A percentile compares a stretch with the other conserved stretches of the same genome.
Conservation (phyloP, 1,140 invertebrate genomes). For the Matsumurasca onukii region DNA sequence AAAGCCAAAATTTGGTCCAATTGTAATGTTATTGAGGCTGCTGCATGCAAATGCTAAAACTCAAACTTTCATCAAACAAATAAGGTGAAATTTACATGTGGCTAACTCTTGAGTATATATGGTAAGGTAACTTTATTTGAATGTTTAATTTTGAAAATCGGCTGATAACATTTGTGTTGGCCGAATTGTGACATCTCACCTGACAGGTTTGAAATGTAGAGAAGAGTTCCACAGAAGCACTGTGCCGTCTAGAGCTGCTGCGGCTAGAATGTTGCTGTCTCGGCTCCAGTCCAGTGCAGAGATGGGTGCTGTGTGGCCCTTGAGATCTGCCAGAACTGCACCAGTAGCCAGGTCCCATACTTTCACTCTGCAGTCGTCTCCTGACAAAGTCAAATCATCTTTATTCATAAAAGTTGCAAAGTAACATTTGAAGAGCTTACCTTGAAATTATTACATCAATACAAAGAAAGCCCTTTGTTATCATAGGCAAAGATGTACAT, state of each 20-base stretch:
- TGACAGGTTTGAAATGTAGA: slow-evolving; percentile 36
- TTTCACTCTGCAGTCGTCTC: slow-evolving; percentile 63
- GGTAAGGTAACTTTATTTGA: too few species aligned
- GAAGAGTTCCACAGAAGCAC: slow-evolving; percentile 60
- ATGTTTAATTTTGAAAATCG: too few species aligned
- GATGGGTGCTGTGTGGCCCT: slow-evolving; percentile 60
- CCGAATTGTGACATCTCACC: too few species aligned
- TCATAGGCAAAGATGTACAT: too few species aligned
- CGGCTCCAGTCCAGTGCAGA: slow-evolving; percentile 62
- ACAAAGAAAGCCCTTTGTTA: too few species aligned
- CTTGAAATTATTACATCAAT: not conserved
- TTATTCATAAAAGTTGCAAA: not conserved
- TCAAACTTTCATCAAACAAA: too few species aligned
- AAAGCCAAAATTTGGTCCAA: too few species aligned
- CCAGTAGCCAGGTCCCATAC: slow-evolving; percentile 70
- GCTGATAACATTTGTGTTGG: too few species aligned
- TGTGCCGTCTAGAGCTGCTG: slow-evolving; percentile 58
- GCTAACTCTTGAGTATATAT: too few species aligned
- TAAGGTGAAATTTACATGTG: too few species aligned
- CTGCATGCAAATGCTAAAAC: too few species aligned
- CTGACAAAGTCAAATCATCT: slow-evolving; percentile 45
- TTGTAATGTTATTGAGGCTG: too few species aligned
- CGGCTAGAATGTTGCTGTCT: slow-evolving; percentile 60
- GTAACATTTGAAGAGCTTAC: not conserved
- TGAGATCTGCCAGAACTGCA: slow-evolving; percentile 58